Evolutionary conservation across 2,797 vertebrate genomes (phyloP).

Genomic region (Ispidina picta): DNA sequence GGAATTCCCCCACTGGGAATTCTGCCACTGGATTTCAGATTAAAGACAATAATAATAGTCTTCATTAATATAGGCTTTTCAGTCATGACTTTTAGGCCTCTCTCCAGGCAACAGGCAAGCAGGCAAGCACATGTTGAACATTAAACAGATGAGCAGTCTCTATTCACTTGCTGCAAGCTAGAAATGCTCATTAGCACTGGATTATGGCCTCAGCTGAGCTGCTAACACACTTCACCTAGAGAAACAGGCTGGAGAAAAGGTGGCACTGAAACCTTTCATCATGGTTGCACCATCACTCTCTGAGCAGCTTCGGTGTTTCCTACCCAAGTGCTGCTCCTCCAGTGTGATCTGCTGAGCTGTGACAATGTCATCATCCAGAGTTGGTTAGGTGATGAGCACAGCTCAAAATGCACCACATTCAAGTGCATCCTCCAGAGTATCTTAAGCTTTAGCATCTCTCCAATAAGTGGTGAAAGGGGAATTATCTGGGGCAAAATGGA

Average conservation of each 20-base stretch:
- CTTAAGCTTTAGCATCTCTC: background rate
- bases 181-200: slow-evolving; percentile 37
- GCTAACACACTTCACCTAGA: background rate
- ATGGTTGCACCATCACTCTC: fast-evolving
- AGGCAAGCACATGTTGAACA: slow-evolving; percentile 59
- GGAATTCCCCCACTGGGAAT: slow-evolving; percentile 65
- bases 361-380: background rate
- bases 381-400: background rate
- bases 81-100: slow-evolving; percentile 32
- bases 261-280: background rate
- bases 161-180: slow-evolving; percentile 39
- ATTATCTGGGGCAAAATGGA: background rate
- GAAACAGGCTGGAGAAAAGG: background rate
- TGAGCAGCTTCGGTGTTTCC: fast-evolving
- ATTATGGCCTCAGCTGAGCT: slow-evolving; percentile 3
- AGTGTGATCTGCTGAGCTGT: fast-evolving
- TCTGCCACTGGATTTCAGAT: slow-evolving; percentile 57
- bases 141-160: slow-evolving; percentile 47
- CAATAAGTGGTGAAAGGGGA: background rate
- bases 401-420: background rate
- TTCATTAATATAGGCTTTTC: slow-evolving; percentile 49
- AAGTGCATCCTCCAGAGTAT: background rate
- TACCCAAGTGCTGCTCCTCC: fast-evolving
- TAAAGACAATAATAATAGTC: slow-evolving; percentile 26
- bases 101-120: slow-evolving; percentile 50